Evolutionary conservation across 2,797 vertebrate species (phyloP).

Genomic region (Hydrocynus forskahlii): DNA sequence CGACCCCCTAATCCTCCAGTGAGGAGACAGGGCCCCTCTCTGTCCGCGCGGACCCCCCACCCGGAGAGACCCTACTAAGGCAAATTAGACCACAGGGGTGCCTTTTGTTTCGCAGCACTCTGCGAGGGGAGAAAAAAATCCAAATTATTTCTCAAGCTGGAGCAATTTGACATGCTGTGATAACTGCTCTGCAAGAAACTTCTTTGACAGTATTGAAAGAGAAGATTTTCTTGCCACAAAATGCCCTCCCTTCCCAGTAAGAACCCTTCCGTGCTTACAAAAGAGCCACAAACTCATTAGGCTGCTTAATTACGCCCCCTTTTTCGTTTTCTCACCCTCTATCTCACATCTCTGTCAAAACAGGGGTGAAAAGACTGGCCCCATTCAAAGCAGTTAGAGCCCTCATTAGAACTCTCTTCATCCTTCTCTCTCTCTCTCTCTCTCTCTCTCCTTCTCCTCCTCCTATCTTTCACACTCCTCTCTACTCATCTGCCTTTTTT

Average conservation of each 20-base stretch:
- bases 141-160: conserved; percentile 92
- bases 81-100: conserved; percentile 79
- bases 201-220: conserved; percentile 93
- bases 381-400: conserved; percentile 63
- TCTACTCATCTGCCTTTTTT: conserved; percentile 47
- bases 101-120: conserved; percentile 93
- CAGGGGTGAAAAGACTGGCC: conserved; percentile 80
- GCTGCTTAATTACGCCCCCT: conserved; percentile 94
- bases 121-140: conserved; percentile 83
- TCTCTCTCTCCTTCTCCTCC: too few relatives aligned
- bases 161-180: conserved; percentile 99
- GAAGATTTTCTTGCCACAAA: conserved; percentile 91
- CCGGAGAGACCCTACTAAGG: conserved; percentile 81
- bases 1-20: conserved; percentile 76
- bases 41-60: conserved; percentile 83
- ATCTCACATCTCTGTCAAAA: conserved; percentile 72
- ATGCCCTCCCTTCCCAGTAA: conserved; percentile 81
- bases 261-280: conserved; percentile 81
- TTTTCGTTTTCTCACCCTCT: conserved; percentile 69
- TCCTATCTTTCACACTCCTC: conserved; percentile 60
- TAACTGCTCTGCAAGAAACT: conserved; percentile 98
- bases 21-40: conserved; percentile 74
- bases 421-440: conserved; percentile 51
- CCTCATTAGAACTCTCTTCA: conserved; percentile 60
- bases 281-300: conserved; percentile 95